Evolutionary conservation across 2,113 vertebrate species (phyloP), one percentile per base, ranked within the genome.

Genomic region (Leptobrachium leishanense): DNA sequence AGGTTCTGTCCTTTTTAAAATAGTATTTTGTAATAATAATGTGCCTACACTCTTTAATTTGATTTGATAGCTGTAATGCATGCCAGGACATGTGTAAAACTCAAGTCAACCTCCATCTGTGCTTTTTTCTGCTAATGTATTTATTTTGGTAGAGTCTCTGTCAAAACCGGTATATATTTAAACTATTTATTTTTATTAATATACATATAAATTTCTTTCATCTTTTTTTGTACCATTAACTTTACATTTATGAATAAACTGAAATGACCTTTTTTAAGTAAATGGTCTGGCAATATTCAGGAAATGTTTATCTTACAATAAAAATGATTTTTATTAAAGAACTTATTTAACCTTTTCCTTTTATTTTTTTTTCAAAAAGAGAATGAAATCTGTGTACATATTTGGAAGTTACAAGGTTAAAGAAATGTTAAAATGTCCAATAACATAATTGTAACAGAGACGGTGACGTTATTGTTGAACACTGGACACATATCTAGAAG

Each of bases 81-180:
- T 78, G 76, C 68, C 68, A 50, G 43, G 44, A 70, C 43, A 50
- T 70, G 68, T 50, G n/a, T 20, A 70, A 70, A 64, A 68, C 64
- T 40, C 63, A 76, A 76, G 74, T 76, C 74, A 76, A 70, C 53
- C 57, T 77, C 76, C 76, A 77, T 77, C 76, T 77, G 76, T 77
- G 76, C 67, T 20, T 67, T 68, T 77, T 77, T 62, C 67, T 70
- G 43, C 55, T 70, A 77, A 77, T 77, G 43, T 70, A 77, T 77
- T 77, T 77, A 77, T 57, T 70, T 77, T 77, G 67, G 76, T 62
- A 70, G 42, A 62, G 43, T 68, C 67, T 44, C 41, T 43, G 43
- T 70, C 42, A 62, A 70, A 70, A 76, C 65, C 74, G 41, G 74
- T 76, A 76, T 76, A 76, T 76, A 76, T 76, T 76, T 76, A 76